Evolutionary conservation across 2,113 vertebrate species (phyloP), one percentile per base, ranked within the genome.

Genomic region (Alectura lathami): DNA sequence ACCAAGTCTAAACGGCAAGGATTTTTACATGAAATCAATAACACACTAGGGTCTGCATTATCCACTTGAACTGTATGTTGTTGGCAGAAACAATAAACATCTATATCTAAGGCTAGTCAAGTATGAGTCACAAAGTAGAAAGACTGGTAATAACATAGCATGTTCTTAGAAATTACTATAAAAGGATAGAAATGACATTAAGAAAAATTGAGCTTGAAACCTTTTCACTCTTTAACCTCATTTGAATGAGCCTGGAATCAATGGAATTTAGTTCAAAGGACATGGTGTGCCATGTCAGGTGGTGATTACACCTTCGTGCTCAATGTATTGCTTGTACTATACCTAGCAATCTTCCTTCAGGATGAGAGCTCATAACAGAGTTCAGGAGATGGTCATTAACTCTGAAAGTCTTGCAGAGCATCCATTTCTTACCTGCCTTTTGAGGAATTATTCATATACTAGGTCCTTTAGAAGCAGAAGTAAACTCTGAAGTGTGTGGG

Each of bases 301-400:
- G 67, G 36, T 63, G 87, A 92, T 96, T 94, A 94, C 26, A n/a
- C 24, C 68, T 93, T 70, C 36, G 54, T 92, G 42, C 43, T 92
- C 27, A 95, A 96, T 83, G 45, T 94, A 91, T 96, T 97, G 73
- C 84, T 97, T 95, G 91, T 89, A 88, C 83, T 84, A 82, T 78
- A 67, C 53, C 30, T 79, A 53, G 57, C 86, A 93, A 88, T 94
- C 80, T 89, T 92, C n/a, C 79, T 90, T 93, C 60, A 78, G 24
- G 13, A 90, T 91, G 88, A 88, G 76, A 74, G 63, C 47, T 59
- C 77, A 75, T 74, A 68, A 92, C 81, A 88, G 20, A 86, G 36
- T 56, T 83, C 80, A 86, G 76, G 94, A 86, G 70, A 74, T 77
- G 75, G 87, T 86, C 29, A 36, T 22, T 30, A 89, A 73, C 30